Base-by-base conservation (phyloP, 2,797 vertebrate species). In the Corythornis leucogaster region DNA sequence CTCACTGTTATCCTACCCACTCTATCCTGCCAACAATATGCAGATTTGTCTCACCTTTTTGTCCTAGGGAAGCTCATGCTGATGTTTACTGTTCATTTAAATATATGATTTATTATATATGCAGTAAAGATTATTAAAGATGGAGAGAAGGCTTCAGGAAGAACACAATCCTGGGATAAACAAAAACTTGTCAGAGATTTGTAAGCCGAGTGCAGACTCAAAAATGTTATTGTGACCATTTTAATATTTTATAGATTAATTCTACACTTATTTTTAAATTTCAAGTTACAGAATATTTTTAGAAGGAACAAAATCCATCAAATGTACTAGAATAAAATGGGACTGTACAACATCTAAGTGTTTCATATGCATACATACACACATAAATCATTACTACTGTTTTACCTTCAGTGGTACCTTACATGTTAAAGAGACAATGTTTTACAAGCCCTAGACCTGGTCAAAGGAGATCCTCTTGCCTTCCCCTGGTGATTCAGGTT, bases 1-100 rank as follows among this genome's bases (percentile, higher is more conserved):
- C 61, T 91, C 2, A 5, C 81, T 95, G 89, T 94, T 84, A 83
- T 79, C 31, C 90, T 85, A 21, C 79, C 58, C 79, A 85, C 86
- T 92, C 69, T 75, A 38, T 68, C 28, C 85, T 95, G 85, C 51
- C 55, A 87, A 75, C 58, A 89, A 31, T 48, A 85, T 66, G 40
- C 30, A 92, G 74, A 94, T 87, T 89, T 73, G 13, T 86, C 64
- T 78, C 55, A 40, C 15, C 20, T 81, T 91, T 78, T 55, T 89
- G 20, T 89, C 46, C 48, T 78, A 33, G 43, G 58, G 53, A 80
- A 92, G 69, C 8, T 71, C 25, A 11, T 85, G 40, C 80, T 93
- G 61, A 76, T 94, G 25, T 85, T 82, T 74, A 77, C 40, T 59
- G 63, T 87, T 90, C 46, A 57, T 87, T 93, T 89, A 88, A 82